Percentiles rank a stretch among this genome's conserved stretches.
Conservation (phyloP, 2,113 vertebrate genomes). For the Sus scrofa region T2T-Sscrofa CM000814.6:10259501-10260000, state of each 20-base stretch:
- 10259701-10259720: conserved; percentile 31
- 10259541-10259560: background rate
- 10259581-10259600: background rate
- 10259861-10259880: background rate
- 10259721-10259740: conserved; percentile 63
- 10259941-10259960: background rate
- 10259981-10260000: background rate
- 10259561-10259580: too few relatives aligned
- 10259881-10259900: conserved; percentile 20
- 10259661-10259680: background rate
- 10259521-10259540: background rate
- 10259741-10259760: conserved; percentile 62
- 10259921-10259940: background rate
- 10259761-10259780: conserved; percentile 49
- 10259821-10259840: conserved; percentile 37
- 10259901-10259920: background rate
- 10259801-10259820: conserved; percentile 65
- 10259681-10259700: conserved; percentile 42
- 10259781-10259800: conserved; percentile 67
- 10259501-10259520: background rate
- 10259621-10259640: background rate
- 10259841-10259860: conserved; percentile 38
- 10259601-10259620: background rate
- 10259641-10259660: background rate
- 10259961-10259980: background rate